Evolutionary conservation across 2,888 invertebrate genomes (phyloP).

Genomic region (Leucozona laternaria): DNA sequence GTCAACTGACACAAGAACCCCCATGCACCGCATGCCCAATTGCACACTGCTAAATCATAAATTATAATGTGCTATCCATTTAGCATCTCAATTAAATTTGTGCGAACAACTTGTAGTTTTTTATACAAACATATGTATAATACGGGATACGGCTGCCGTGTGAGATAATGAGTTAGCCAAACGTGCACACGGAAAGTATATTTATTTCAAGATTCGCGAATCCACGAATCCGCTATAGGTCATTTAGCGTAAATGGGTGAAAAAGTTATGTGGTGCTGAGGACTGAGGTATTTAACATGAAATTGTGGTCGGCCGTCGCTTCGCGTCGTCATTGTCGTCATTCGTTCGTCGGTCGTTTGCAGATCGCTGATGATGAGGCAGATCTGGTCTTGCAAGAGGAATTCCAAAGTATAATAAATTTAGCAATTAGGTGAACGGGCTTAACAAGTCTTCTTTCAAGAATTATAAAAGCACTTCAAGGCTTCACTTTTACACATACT

Average conservation of each 20-base stretch:
- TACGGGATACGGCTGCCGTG: not conserved
- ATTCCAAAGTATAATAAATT: slow-evolving; percentile 45
- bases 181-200: slow-evolving; percentile 50
- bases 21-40: not conserved
- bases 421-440: slow-evolving; percentile 56
- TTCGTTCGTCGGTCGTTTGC: not conserved
- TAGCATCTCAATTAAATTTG: slow-evolving; percentile 72
- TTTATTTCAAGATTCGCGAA: slow-evolving; percentile 40
- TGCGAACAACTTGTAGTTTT: slow-evolving; percentile 54
- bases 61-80: slow-evolving; percentile 39
- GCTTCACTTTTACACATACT: slow-evolving; percentile 39
- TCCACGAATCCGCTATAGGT: slow-evolving; percentile 62
- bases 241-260: slow-evolving; percentile 67
- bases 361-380: slow-evolving; percentile 7
- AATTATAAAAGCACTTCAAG: slow-evolving; percentile 44
- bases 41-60: not conserved
- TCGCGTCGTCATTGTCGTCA: not conserved
- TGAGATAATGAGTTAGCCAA: slow-evolving; percentile 38
- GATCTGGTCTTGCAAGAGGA: slow-evolving; percentile 5
- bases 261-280: slow-evolving; percentile 50
- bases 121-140: slow-evolving; percentile 8
- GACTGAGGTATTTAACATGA: slow-evolving; percentile 36
- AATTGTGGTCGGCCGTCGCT: slow-evolving; percentile 1
- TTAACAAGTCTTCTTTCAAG: slow-evolving; percentile 30
- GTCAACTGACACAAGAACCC: not conserved